Evolutionary conservation across 1,140 invertebrate species (phyloP).

Genomic region (Trissolcus basalis): DNA sequence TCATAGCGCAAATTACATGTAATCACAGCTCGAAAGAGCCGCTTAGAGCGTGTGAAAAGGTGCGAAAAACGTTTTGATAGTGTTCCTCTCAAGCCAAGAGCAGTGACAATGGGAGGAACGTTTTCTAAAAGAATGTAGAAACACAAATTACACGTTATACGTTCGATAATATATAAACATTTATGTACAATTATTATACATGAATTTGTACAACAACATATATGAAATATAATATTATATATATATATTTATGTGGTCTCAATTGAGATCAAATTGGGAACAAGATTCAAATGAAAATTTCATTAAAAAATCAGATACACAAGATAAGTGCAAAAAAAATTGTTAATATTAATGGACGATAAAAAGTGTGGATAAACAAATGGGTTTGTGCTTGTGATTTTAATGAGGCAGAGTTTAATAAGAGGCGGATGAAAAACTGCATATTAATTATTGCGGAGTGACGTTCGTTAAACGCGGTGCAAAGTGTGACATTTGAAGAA

Average conservation of each 20-base stretch:
- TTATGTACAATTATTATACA: too few relatives aligned
- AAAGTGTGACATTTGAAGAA: slow-evolving; percentile 59
- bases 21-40: slow-evolving; percentile 62
- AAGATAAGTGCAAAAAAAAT: slow-evolving; percentile 10
- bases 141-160: neutral
- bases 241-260: too few relatives aligned
- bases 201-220: too few relatives aligned
- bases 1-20: slow-evolving; percentile 69
- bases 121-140: neutral
- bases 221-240: too few relatives aligned
- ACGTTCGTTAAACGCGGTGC: slow-evolving; percentile 43
- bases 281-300: too few relatives aligned
- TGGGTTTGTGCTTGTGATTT: slow-evolving; percentile 42
- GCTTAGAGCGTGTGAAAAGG: slow-evolving; percentile 67
- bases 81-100: slow-evolving; percentile 15
- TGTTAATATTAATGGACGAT: slow-evolving; percentile 33
- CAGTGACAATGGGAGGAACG: slow-evolving; percentile 22
- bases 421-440: slow-evolving; percentile 53
- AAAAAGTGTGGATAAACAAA: slow-evolving; percentile 27
- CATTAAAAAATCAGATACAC: too few relatives aligned
- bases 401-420: slow-evolving; percentile 56
- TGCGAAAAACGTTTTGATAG: slow-evolving; percentile 58
- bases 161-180: too few relatives aligned
- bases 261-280: too few relatives aligned
- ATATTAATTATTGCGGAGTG: slow-evolving; percentile 55